Evolutionary conservation across 2,113 vertebrate genomes (phyloP), one percentile per base, ranked within the genome.

Genomic region (Piaya cayana): DNA sequence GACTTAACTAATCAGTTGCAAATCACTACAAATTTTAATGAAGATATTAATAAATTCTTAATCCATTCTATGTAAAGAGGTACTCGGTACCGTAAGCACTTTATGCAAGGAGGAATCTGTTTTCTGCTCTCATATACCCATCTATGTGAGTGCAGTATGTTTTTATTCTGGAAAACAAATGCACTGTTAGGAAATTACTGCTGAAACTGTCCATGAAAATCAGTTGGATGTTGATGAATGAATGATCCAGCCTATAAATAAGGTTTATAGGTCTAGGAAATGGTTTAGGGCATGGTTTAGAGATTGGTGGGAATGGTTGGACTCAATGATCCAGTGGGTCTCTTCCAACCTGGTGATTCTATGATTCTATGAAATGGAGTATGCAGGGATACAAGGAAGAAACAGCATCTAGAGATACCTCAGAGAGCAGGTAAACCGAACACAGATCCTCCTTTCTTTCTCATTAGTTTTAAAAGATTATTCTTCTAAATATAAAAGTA

Each of bases 11-110:
- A 85, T 65, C 64, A 82, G 59, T 47, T 82, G 63, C 74, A 91
- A 96, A 91, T 91, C 42, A 59, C 65, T 75, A 68, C 42, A 52
- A 58, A 58, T 78, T 90, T 93, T 78, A 88, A 81, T 53, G 43
- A 88, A 71, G 23, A 90, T 56, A 90, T 53, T 0, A 77, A 84
- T 60, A 85, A 71, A 71, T 87, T 82, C 27, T 20, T 64, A 59
- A 75, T 37, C 27, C 23, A 45, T 76, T 83, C 32, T 69, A 16
- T 4, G 16, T 13, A 79, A 70, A 84, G 50, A 75, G 60, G 32
- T 62, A 50, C 19, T 68, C 21, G 67, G 36, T 56, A 32, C 43
- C 29, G 64, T 20, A 64, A 77, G 60, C 15, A 74, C 15, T 71
- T 93, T 4, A 67, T 5, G 5, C 59, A 56, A 63, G 1, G 22